Evolutionary conservation across 2,888 invertebrate species (phyloP).

Genomic region (Phanerotoma sp.): DNA sequence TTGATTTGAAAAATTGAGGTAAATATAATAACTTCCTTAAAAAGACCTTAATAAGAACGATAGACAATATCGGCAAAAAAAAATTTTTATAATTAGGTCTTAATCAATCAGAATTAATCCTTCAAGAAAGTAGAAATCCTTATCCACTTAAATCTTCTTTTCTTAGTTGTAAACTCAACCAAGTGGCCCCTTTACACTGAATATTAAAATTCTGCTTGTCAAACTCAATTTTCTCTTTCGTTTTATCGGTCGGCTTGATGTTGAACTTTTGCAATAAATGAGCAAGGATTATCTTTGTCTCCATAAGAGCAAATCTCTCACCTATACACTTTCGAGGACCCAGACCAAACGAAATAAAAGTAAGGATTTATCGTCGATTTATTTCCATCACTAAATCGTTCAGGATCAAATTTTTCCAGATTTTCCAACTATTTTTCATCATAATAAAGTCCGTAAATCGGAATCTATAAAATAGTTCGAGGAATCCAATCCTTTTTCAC

Average conservation of each 20-base stretch:
- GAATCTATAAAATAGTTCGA: conserved; percentile 27
- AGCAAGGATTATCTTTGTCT: conserved; percentile 27
- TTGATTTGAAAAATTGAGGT: too few species aligned
- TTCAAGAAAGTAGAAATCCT: not conserved
- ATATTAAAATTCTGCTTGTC: conserved; percentile 18
- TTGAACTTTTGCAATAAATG: conserved; percentile 27
- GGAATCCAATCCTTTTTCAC: conserved; percentile 14
- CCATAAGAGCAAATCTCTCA: conserved; percentile 31
- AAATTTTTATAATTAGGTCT: too few species aligned
- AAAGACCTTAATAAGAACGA: too few species aligned
- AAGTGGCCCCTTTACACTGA: conserved; percentile 25
- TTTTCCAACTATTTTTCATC: conserved; percentile 38
- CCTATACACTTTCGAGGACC: conserved; percentile 39
- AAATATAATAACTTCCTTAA: too few species aligned
- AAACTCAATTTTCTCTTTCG: conserved; percentile 49
- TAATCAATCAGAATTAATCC: too few species aligned
- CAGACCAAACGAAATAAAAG: conserved; percentile 43
- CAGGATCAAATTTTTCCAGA: conserved; percentile 35
- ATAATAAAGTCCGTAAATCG: conserved; percentile 35
- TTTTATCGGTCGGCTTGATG: conserved; percentile 49
- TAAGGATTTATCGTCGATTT: conserved; percentile 33
- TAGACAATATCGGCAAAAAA: too few species aligned
- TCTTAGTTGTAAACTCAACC: conserved; percentile 25
- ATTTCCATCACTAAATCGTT: conserved; percentile 32
- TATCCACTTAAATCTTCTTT: conserved; percentile 3